Evolutionary conservation across 1,140 invertebrate genomes (phyloP).

Genomic region (Coelopa frigida): DNA sequence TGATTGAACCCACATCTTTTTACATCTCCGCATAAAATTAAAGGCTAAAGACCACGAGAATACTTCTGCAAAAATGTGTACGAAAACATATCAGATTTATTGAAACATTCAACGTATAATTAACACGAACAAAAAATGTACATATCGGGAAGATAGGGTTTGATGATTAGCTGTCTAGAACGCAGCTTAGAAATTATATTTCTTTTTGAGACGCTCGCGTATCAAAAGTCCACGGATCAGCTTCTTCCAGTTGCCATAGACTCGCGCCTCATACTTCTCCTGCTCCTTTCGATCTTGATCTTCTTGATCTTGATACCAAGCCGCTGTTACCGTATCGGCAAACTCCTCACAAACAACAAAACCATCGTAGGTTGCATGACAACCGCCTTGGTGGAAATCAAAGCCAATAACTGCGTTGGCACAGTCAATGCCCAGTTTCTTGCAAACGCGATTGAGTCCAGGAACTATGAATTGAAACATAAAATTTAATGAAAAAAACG

Average conservation of each 20-base stretch:
- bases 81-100: too few species aligned
- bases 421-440: conserved; percentile 89
- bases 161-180: too few species aligned
- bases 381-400: conserved; percentile 78
- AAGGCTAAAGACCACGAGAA: too few species aligned
- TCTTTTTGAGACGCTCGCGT: conserved; percentile 66
- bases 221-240: conserved; percentile 83
- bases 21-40: too few species aligned
- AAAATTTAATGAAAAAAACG: too few species aligned
- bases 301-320: conserved; percentile 82
- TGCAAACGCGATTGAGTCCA: conserved; percentile 76
- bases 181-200: conserved; percentile 70
- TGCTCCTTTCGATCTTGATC: conserved; percentile 58
- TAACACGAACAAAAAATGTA: too few species aligned
- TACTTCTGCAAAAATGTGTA: too few species aligned
- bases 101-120: too few species aligned
- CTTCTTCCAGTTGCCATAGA: conserved; percentile 84
- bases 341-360: conserved; percentile 90
- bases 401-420: conserved; percentile 92
- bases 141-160: too few species aligned
- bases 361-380: conserved; percentile 83
- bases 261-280: conserved; percentile 73
- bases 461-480: conserved; percentile 57
- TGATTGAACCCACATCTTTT: too few species aligned
- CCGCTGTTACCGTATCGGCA: conserved; percentile 72